Conservation (phyloP, 2,113 vertebrate species). For the Glaucidium brasilianum region DNA sequence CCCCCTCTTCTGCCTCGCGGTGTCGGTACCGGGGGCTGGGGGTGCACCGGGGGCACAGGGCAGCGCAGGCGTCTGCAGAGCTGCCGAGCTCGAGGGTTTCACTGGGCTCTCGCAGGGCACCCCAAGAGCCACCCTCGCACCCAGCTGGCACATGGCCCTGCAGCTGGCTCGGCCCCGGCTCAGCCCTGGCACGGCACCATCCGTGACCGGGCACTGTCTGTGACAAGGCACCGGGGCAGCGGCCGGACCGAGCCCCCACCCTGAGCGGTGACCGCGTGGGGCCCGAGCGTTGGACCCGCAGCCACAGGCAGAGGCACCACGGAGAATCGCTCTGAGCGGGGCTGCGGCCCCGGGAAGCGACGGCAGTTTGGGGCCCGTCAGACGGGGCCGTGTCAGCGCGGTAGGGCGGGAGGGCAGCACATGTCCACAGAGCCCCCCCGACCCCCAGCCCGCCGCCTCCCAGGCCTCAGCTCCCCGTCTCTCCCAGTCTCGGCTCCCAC, state of each 20-base stretch:
- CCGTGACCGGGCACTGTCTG: background rate
- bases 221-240: too few relatives aligned
- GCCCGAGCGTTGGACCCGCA: too few relatives aligned
- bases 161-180: background rate
- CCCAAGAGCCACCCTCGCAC: background rate
- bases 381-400: too few relatives aligned
- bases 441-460: background rate
- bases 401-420: background rate
- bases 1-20: background rate
- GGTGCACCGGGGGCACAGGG: accelerated
- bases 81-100: background rate
- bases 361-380: too few relatives aligned
- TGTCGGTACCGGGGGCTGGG: accelerated
- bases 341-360: background rate
- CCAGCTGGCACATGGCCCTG: background rate
- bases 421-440: background rate
- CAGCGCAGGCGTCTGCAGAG: background rate
- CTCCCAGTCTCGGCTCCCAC: background rate
- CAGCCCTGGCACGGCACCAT: background rate
- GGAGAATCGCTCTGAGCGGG: background rate
- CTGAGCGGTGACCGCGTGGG: too few relatives aligned
- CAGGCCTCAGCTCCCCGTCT: background rate
- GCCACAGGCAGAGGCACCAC: background rate
- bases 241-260: too few relatives aligned
- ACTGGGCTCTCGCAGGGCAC: too few relatives aligned